Evolutionary conservation across 37 sponge, comb jelly and placozoan genomes (phyloP).

Genomic region (Chondrilla cf. caribensis): DNA sequence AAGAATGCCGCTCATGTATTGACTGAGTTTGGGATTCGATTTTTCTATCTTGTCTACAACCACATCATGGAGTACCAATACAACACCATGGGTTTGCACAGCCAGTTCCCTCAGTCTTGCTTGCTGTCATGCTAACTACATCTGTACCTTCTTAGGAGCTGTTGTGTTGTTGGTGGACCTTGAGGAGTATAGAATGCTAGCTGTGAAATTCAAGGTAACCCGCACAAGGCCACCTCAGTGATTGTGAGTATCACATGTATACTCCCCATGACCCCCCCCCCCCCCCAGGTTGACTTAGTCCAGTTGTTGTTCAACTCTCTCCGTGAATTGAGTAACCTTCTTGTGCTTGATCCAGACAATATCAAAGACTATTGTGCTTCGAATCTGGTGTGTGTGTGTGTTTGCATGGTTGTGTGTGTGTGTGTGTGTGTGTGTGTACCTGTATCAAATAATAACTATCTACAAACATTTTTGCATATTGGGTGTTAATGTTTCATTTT

Average conservation of each 20-base stretch:
- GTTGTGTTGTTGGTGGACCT: constrained; percentile 83
- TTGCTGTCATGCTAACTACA: too few species aligned
- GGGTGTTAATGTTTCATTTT: background rate
- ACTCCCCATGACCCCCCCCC: background rate
- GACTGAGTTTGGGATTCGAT: constrained; percentile 76
- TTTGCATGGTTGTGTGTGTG: too few species aligned
- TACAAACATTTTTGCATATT: background rate
- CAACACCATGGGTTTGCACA: constrained; percentile 46
- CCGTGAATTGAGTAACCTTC: background rate
- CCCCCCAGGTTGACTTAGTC: background rate
- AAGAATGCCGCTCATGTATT: constrained; percentile 68
- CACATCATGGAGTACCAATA: constrained; percentile 71
- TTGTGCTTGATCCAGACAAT: background rate
- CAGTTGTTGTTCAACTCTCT: background rate
- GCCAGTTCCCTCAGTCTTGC: too few species aligned
- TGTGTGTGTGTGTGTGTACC: background rate
- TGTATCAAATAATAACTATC: background rate
- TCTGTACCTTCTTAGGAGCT: constrained; percentile 51
- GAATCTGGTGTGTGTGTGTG: constrained; percentile 7
- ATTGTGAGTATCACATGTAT: too few species aligned
- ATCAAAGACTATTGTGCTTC: background rate
- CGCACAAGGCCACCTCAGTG: background rate
- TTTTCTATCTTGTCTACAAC: constrained; percentile 74
- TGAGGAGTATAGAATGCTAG: constrained; percentile 70
- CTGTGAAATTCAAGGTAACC: constrained; percentile 75